These are phyloP conservation scores for Sebastes variabilis DNA, from an alignment of 2,797 vertebrate species.

Conservation along the genomic window DNA sequence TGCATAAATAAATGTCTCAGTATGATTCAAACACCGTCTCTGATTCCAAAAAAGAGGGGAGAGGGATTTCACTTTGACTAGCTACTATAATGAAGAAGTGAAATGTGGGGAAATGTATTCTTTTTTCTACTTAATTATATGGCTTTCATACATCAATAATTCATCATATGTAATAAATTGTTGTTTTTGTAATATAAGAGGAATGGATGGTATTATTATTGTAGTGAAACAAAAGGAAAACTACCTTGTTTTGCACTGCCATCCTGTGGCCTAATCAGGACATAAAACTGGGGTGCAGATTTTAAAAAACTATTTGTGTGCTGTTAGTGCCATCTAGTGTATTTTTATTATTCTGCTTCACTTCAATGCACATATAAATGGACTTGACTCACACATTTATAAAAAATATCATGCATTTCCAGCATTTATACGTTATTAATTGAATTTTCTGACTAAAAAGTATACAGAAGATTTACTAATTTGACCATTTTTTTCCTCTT, in stretches of 20 bases:
- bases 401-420: background rate
- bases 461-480: background rate
- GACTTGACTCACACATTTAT: background rate
- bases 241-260: slow-evolving; percentile 19
- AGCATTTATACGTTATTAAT: background rate
- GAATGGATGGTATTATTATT: slow-evolving; percentile 1
- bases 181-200: background rate
- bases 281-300: background rate
- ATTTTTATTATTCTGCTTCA: background rate
- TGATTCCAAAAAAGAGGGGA: slow-evolving; percentile 30
- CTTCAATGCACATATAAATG: background rate
- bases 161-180: slow-evolving; percentile 15
- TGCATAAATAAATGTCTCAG: slow-evolving; percentile 89
- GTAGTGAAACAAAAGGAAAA: background rate
- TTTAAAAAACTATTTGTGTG: background rate
- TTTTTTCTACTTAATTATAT: background rate
- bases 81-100: background rate
- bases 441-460: background rate
- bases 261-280: slow-evolving; percentile 52
- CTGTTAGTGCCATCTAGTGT: slow-evolving; percentile 54
- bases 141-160: slow-evolving; percentile 4
- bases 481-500: background rate
- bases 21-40: slow-evolving; percentile 69
- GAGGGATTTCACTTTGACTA: background rate
- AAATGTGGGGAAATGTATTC: background rate